These are phyloP conservation scores for Eupithecia subfuscata DNA, from an alignment of 2,888 invertebrate genomes.

Conservation along the genomic window DNA sequence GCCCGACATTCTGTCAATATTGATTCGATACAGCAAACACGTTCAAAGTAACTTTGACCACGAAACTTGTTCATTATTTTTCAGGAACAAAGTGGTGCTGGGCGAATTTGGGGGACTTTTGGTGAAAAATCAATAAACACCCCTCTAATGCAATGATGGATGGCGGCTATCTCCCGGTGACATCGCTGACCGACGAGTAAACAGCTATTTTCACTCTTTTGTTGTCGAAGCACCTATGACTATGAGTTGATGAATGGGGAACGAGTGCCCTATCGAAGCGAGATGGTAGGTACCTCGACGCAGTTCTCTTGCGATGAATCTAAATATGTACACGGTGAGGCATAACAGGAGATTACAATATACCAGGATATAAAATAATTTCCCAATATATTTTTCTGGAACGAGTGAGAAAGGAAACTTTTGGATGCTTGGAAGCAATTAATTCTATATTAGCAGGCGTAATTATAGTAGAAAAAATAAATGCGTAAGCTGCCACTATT, in stretches of 20 bases:
- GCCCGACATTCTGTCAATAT: constrained; percentile 23
- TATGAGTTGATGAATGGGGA: constrained; percentile 7
- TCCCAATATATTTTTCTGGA: too few relatives aligned
- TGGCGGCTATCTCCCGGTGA: constrained; percentile 71
- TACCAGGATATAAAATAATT: too few relatives aligned
- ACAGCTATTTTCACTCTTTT: constrained; percentile 54
- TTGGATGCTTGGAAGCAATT: too few relatives aligned
- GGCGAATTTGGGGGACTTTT: constrained; percentile 35
- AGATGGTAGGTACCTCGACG: neutral
- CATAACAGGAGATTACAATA: too few relatives aligned
- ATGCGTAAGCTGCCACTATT: too few relatives aligned
- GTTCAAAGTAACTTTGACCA: constrained; percentile 32
- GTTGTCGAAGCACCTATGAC: constrained; percentile 38
- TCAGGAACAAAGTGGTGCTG: constrained; percentile 36
- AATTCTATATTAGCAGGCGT: too few relatives aligned
- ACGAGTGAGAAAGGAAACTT: too few relatives aligned
- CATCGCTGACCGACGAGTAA: constrained; percentile 66
- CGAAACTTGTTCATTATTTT: constrained; percentile 45
- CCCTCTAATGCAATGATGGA: constrained; percentile 79
- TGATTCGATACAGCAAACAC: constrained; percentile 30
- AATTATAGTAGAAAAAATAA: too few relatives aligned
- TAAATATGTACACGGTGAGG: too few relatives aligned
- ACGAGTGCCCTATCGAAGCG: neutral
- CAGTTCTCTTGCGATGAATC: neutral
- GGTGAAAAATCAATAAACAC: constrained; percentile 73